These are phyloP conservation scores for Aleadryas rufinucha DNA, from an alignment of 2,113 vertebrate species.

Conservation along the genomic window DNA sequence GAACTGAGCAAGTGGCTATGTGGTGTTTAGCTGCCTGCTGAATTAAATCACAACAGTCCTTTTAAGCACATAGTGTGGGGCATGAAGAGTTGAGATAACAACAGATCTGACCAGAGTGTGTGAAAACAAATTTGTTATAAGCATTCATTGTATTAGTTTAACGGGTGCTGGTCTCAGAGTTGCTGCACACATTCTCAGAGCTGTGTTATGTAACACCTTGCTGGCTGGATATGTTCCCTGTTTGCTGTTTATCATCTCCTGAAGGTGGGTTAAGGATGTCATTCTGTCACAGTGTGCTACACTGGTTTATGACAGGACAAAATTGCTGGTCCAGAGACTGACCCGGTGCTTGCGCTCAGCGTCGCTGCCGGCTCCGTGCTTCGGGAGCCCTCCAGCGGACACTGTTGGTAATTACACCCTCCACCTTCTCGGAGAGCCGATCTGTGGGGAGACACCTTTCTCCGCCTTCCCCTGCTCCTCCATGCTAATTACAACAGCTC, in stretches of 20 bases:
- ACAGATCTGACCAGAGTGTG: neutral
- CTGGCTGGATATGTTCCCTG: neutral
- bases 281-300: neutral
- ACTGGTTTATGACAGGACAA: neutral
- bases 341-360: rapidly evolving
- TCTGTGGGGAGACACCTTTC: rapidly evolving
- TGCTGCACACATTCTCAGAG: neutral
- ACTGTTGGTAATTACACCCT: neutral
- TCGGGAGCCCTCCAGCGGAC: neutral
- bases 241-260: neutral
- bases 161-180: rapidly evolving
- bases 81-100: neutral
- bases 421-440: neutral
- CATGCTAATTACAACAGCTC: neutral
- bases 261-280: neutral
- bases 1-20: neutral
- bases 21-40: neutral
- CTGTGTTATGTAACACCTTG: neutral
- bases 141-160: neutral
- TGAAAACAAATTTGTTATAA: neutral
- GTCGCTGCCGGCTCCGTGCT: neutral
- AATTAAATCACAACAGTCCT: neutral
- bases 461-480: neutral
- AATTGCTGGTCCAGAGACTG: neutral
- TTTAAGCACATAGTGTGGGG: neutral